phyloP scores from a whole-genome alignment of 2,797 vertebrate species.

The Clarias pachynema region DNA sequence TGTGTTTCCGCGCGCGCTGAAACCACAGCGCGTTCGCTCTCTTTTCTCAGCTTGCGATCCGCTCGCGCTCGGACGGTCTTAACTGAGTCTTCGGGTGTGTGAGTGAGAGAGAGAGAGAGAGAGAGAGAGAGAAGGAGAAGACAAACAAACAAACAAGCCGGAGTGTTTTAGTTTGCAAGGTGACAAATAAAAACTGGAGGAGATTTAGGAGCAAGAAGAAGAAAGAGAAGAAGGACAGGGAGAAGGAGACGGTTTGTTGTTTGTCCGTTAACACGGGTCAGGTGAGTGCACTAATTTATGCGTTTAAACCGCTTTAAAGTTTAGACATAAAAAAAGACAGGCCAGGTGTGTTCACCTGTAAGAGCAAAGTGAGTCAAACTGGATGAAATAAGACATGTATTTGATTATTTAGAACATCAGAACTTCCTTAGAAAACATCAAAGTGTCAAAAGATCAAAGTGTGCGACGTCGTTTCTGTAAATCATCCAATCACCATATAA shows the following conservation, averaged over 20 bases:
- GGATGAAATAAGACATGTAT: background rate
- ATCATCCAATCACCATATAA: too few species aligned
- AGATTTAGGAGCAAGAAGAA: background rate
- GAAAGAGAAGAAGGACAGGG: background rate
- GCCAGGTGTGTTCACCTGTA: background rate
- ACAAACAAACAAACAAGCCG: background rate
- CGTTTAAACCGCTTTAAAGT: background rate
- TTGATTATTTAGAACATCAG: background rate
- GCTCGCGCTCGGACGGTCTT: background rate
- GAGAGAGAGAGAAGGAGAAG: background rate
- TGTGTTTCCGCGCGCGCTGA: background rate
- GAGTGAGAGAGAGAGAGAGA: background rate
- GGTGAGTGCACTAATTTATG: background rate
- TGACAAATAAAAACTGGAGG: background rate
- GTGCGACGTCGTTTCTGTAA: background rate
- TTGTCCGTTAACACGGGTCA: background rate
- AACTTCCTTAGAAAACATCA: background rate
- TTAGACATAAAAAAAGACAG: background rate
- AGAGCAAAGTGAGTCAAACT: background rate
- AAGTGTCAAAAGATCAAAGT: background rate
- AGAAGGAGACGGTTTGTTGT: background rate
- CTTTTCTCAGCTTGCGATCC: background rate
- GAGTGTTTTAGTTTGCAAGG: background rate
- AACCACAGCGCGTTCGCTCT: too few species aligned
- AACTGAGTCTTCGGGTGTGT: too few species aligned